A percentile compares a stretch with the other conserved stretches of the same genome.
Evolutionary conservation across 2,797 vertebrate genomes (phyloP).

Genomic region (Ibycter americanus): DNA sequence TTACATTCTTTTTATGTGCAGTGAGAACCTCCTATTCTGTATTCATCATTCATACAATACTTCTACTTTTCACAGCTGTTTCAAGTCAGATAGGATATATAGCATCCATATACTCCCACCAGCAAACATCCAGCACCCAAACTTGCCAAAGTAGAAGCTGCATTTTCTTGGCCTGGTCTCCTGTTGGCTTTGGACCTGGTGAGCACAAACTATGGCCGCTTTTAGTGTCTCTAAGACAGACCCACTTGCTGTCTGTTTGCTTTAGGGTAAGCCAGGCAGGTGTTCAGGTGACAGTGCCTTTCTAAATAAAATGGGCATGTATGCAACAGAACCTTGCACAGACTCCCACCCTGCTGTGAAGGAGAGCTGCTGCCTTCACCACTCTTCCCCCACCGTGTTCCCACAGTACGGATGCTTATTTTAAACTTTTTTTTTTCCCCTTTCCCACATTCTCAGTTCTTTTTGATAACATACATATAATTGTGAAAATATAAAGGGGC

Average conservation of each 20-base stretch:
- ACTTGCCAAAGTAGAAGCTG: background rate
- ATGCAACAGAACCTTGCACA: background rate
- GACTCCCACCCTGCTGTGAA: background rate
- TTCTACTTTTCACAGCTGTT: background rate
- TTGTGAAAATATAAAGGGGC: slow-evolving; percentile 65
- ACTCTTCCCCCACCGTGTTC: background rate
- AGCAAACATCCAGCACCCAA: background rate
- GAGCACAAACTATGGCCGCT: background rate
- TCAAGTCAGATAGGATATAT: background rate
- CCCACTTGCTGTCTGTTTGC: background rate
- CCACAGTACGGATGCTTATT: slow-evolving; percentile 55
- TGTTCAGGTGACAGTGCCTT: background rate
- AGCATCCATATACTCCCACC: background rate
- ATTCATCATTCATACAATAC: background rate
- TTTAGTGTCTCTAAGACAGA: background rate
- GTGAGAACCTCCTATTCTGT: background rate
- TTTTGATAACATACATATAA: slow-evolving; percentile 50
- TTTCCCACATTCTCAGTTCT: slow-evolving; percentile 60
- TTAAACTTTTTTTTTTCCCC: slow-evolving; percentile 1
- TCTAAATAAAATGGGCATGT: background rate
- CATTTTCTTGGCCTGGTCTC: background rate
- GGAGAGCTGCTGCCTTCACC: background rate
- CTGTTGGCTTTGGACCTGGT: background rate
- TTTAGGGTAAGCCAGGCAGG: background rate
- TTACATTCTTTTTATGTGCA: background rate